Conservation (phyloP, 53 echinoderm and acorn worm species). For the Antedon mediterranea region DNA sequence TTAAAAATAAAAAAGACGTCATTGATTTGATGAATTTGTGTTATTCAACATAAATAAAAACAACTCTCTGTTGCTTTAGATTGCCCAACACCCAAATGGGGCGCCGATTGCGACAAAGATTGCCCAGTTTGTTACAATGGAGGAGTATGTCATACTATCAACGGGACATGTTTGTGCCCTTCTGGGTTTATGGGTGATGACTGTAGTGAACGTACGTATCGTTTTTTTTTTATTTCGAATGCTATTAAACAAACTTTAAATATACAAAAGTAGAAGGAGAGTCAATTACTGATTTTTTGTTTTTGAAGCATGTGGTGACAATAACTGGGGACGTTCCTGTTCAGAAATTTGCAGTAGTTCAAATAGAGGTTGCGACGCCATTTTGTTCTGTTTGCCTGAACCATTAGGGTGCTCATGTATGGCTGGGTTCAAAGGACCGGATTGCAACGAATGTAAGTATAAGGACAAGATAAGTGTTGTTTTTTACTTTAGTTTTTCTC, state of each 20-base stretch:
- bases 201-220: not conserved
- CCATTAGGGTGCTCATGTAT: not conserved
- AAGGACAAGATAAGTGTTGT: too few relatives aligned
- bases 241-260: too few relatives aligned
- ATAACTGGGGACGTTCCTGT: not conserved
- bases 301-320: not conserved
- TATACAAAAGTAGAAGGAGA: too few relatives aligned
- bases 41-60: too few relatives aligned
- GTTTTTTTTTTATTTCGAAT: too few relatives aligned
- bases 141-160: not conserved
- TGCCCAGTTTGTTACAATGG: constrained; percentile 16
- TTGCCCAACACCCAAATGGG: not conserved
- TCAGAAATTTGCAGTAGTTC: not conserved
- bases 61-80: not conserved
- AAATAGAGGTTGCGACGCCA: not conserved
- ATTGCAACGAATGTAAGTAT: not conserved
- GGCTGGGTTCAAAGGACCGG: not conserved
- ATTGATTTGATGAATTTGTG: too few relatives aligned
- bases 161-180: constrained; percentile 7
- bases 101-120: not conserved
- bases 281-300: too few relatives aligned
- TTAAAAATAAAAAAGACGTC: too few relatives aligned
- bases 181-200: constrained; percentile 4
- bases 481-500: too few relatives aligned
- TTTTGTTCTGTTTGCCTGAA: not conserved